Evolutionary conservation across 2,797 vertebrate genomes (phyloP).

Genomic region (Sibirionetta formosa): DNA sequence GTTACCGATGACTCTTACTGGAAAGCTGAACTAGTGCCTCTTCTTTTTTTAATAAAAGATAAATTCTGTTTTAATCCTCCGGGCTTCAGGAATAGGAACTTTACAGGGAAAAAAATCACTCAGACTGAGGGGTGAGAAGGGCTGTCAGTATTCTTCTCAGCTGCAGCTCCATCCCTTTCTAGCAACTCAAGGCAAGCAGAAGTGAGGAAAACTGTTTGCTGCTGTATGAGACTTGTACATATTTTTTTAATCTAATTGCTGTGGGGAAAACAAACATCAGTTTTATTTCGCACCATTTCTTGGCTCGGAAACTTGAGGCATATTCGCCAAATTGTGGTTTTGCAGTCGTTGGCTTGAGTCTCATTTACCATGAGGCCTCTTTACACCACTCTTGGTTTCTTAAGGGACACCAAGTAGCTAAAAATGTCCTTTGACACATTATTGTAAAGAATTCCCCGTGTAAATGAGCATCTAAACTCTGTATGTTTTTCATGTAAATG

Average conservation of each 20-base stretch:
- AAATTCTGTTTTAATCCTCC: neutral
- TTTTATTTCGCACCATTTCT: constrained; percentile 76
- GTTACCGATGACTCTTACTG: constrained; percentile 30
- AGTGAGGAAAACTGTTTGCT: constrained; percentile 67
- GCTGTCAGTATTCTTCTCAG: constrained; percentile 26
- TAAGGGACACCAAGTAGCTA: constrained; percentile 65
- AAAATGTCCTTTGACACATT: constrained; percentile 47
- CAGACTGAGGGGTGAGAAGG: neutral
- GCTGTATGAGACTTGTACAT: constrained; percentile 61
- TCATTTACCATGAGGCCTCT: constrained; percentile 67
- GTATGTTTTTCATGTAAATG: constrained; percentile 48
- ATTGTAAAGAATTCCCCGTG: constrained; percentile 56
- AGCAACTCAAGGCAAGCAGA: constrained; percentile 42
- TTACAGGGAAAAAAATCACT: neutral
- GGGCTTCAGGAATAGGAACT: constrained; percentile 17
- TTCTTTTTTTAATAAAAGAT: neutral
- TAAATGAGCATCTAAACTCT: constrained; percentile 49
- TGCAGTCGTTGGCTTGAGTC: constrained; percentile 54
- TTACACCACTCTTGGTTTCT: constrained; percentile 48
- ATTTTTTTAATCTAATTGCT: constrained; percentile 73
- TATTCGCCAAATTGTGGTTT: constrained; percentile 69
- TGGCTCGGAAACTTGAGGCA: constrained; percentile 40
- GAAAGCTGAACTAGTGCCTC: constrained; percentile 37
- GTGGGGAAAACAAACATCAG: constrained; percentile 71
- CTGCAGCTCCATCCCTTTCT: constrained; percentile 51